Base-by-base conservation (phyloP, 1,140 invertebrate species). In the Sinella curviseta region DNA sequence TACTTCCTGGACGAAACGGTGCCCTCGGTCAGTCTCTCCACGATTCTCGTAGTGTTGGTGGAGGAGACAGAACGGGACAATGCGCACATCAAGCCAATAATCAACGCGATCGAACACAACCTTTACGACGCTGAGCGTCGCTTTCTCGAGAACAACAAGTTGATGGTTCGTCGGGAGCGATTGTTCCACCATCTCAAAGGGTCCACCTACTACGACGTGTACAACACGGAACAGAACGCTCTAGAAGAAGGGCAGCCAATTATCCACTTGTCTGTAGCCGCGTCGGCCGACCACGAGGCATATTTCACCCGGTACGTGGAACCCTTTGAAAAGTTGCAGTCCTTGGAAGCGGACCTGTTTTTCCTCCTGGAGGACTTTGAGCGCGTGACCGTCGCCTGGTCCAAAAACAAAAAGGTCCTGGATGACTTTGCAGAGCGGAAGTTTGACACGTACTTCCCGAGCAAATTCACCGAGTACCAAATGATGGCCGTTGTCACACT, bases 1-100 rank as follows among this genome's bases (percentile, higher is more conserved):
- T 74, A 31, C 24, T 74, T 74, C 26, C 12, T 74, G 70, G 70
- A 74, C 30, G 70, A 74, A 31, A 74, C 70, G 3, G 34, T 74
- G 12, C 70, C 70, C 8, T 34, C 70, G 16, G 26, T 74, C 12
- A 26, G 12, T 4, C 70, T 74, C 2, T 16, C 70, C 2, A 74
- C 70, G 30, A 74, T 74, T 8, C 70, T 74, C 16, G 70, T 74
- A 8, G 70, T 74, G 16, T 24, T 34, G 34, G 70, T 74, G 16
- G 70, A 74, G 34, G 70, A 60, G 57, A 4, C 14, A 14, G 57
- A 60, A 3, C 12, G 57, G 4, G 57, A 60, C 57, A 60, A 60
- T 26, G 12, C 57, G 24, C 57, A n/a, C 24, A n/a, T 60, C 24
- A 60, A 60, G 57, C 57, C 57, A 60, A 60, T 60, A 3, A n/a